Conservation (phyloP, 2,888 invertebrate genomes). For the Heliothis peltigera region DNA sequence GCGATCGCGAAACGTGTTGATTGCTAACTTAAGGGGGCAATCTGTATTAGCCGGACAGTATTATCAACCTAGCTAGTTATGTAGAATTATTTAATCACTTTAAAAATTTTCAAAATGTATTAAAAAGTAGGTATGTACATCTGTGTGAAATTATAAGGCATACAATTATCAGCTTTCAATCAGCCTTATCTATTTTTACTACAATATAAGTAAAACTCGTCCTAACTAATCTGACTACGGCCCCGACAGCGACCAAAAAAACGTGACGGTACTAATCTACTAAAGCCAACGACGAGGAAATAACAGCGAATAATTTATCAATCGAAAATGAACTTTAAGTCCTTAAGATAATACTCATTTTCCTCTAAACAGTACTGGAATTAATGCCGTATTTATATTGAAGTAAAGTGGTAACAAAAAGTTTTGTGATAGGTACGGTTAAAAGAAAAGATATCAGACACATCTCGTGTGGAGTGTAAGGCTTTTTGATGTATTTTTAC, state of each 20-base stretch:
- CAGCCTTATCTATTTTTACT: not conserved
- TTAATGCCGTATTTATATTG: conserved; percentile 26
- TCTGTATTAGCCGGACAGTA: no score
- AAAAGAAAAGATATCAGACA: conserved; percentile 51
- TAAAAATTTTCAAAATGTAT: no score
- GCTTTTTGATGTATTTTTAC: conserved; percentile 77
- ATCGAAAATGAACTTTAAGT: not conserved
- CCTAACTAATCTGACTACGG: no score
- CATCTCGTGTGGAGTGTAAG: conserved; percentile 50
- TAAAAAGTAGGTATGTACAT: no score
- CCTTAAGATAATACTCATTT: not conserved
- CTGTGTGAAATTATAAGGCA: not conserved
- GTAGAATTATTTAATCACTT: no score
- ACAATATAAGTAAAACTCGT: no score
- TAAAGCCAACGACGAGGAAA: no score
- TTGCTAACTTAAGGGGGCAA: no score
- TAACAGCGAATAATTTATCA: not conserved
- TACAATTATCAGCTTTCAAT: not conserved
- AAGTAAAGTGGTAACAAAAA: conserved; percentile 15
- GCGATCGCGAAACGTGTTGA: no score
- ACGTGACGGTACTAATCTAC: no score
- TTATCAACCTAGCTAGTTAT: no score
- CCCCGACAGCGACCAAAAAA: no score
- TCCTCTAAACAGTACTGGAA: conserved; percentile 37
- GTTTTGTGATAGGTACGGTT: conserved; percentile 46